A percentile compares a stretch with the other conserved stretches of the same genome.
phyloP scores from a whole-genome alignment of 2,113 vertebrate genomes.

The Hemichromis elongatus region DNA sequence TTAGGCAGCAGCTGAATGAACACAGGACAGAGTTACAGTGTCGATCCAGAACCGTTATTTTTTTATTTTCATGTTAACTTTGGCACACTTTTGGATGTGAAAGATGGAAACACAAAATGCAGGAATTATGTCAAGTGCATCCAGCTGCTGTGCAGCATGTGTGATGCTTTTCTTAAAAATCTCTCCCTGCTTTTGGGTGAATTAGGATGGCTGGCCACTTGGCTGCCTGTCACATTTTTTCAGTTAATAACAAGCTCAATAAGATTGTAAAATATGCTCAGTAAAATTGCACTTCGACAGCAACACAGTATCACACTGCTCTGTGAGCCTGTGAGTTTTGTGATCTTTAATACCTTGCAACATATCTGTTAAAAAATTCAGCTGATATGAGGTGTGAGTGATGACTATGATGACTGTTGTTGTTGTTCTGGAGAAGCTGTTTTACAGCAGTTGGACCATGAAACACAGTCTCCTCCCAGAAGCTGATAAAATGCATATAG shows the following conservation, averaged over 20 bases:
- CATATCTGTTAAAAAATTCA: background rate
- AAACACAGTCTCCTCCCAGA: background rate
- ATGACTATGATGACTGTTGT: background rate
- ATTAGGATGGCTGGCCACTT: conserved; percentile 44
- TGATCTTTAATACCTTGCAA: background rate
- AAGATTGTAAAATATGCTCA: background rate
- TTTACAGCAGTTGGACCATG: background rate
- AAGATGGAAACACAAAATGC: conserved; percentile 13
- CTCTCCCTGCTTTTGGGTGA: conserved; percentile 36
- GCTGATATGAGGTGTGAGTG: background rate
- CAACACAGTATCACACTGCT: background rate
- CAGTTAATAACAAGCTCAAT: background rate
- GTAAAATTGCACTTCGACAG: background rate
- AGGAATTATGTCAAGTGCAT: conserved; percentile 16
- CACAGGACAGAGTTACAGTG: background rate
- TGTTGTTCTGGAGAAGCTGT: background rate
- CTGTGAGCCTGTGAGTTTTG: background rate
- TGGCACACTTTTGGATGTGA: conserved; percentile 2
- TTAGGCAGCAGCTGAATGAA: background rate
- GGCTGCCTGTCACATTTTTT: conserved; percentile 36
- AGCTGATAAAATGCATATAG: background rate
- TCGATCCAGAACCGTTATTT: background rate
- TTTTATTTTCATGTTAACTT: background rate
- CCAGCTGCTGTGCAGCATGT: conserved; percentile 47
- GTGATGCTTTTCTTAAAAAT: conserved; percentile 56